Percentiles rank a stretch among this genome's conserved stretches.
Conservation (phyloP, 2,888 invertebrate species). For the Alcis repandata region DNA sequence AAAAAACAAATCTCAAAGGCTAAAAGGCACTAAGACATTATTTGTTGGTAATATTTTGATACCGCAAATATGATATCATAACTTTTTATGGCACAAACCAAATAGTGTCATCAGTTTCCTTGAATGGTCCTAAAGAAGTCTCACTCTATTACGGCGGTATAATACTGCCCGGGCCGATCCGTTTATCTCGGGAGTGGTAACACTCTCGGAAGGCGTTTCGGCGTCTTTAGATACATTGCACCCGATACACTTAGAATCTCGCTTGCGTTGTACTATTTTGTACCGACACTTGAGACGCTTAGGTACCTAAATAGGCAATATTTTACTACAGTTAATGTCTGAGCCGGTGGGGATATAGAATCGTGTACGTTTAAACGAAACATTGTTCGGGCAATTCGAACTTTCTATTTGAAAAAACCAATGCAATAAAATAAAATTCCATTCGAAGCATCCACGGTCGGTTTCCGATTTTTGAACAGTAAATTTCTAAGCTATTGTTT, state of each 20-base stretch:
- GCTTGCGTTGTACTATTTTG: constrained; percentile 33
- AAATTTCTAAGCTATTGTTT: constrained; percentile 57
- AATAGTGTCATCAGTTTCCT: constrained; percentile 80
- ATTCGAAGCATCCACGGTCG: constrained; percentile 40
- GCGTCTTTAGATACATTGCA: constrained; percentile 72
- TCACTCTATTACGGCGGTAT: constrained; percentile 77
- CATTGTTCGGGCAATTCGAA: constrained; percentile 5
- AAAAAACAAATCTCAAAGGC: constrained; percentile 57
- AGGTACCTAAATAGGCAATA: constrained; percentile 25
- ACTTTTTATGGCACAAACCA: constrained; percentile 81
- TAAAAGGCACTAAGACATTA: constrained; percentile 59
- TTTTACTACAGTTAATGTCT: constrained; percentile 24
- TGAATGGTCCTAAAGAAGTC: constrained; percentile 76
- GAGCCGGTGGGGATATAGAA: constrained; percentile 14
- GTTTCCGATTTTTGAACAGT: constrained; percentile 46
- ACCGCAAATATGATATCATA: constrained; percentile 76
- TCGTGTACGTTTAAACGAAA: constrained; percentile 16
- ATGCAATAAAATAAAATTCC: constrained; percentile 33
- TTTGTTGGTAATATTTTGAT: constrained; percentile 77
- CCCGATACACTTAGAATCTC: constrained; percentile 57
- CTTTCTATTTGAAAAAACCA: constrained; percentile 14
- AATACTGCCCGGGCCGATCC: constrained; percentile 76
- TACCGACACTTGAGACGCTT: constrained; percentile 18
- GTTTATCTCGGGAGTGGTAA: constrained; percentile 76
- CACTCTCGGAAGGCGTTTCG: constrained; percentile 63